Base-by-base conservation (phyloP, 2,797 vertebrate genomes). In the Neostethus bicornis region DNA sequence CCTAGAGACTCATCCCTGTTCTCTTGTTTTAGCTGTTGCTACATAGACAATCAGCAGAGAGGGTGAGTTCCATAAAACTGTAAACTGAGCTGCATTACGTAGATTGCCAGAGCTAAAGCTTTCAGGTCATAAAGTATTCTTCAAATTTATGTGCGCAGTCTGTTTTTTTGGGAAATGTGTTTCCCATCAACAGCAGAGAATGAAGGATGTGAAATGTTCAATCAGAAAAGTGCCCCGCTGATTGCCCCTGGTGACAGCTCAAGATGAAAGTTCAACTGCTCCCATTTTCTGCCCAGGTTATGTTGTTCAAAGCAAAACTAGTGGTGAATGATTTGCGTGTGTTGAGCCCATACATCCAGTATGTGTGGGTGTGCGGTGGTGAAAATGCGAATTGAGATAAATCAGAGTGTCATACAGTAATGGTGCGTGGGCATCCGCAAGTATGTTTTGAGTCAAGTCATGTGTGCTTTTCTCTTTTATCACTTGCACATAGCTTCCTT, bases 371-470 rank as follows among this genome's bases (percentile, higher is more conserved):
- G 62, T 51, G 49, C 32, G 67, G 19, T 54, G 23, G 61, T 48
- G 28, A 56, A 52, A 71, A 21, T 54, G 72, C 73, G 53, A 47
- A 61, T 59, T 49, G 65, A 83, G 66, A 79, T 81, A 78, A 79
- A 85, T 80, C 62, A 67, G 38, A 77, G 77, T 74, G 69, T 61
- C 63, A 64, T 56, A 49, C 74, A 74, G 77, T 84, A 79, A 84
- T 77, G 79, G 72, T 67, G 80, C 64, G 73, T 80, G 77, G 83
- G 83, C 66, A 78, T 58, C 54, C 43, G 55, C 13, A 13, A 69
- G 77, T 63, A 63, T 73, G 73, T 81, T 82, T 71, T 61, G 75
- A 84, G 70, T 79, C 70, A 61, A 80, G 73, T 74, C 73, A 67
- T 63, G 57, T 62, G 69, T 47, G 29, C 61, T 61, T 57, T 64